These are phyloP conservation scores for Platyura marginata DNA, from an alignment of 1,140 invertebrate species.

Conservation along the genomic window DNA sequence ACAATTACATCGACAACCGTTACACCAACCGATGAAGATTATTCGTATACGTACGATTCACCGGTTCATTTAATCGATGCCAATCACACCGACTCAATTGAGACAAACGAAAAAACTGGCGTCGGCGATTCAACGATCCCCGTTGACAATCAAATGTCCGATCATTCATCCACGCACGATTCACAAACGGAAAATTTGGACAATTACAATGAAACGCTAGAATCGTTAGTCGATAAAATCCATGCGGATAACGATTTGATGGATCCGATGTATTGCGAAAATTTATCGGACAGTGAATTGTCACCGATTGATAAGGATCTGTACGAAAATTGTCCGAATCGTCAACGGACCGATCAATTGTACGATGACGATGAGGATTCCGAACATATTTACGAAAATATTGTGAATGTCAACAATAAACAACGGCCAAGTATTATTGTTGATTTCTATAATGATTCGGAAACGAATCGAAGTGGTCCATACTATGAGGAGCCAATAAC, in stretches of 20 bases:
- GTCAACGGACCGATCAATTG: too few species aligned
- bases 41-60: neutral
- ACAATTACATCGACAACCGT: neutral
- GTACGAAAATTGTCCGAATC: too few species aligned
- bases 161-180: neutral
- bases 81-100: neutral
- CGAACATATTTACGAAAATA: neutral
- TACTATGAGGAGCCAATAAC: neutral
- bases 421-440: slow-evolving; percentile 1
- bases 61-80: neutral
- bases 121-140: neutral
- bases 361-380: neutral
- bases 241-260: too few species aligned
- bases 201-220: neutral
- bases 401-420: neutral
- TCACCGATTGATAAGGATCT: too few species aligned
- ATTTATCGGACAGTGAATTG: too few species aligned
- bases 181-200: neutral
- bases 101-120: neutral
- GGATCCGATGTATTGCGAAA: too few species aligned
- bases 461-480: neutral
- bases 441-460: slow-evolving; percentile 1
- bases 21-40: neutral
- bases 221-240: too few species aligned
- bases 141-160: neutral